phyloP scores from a whole-genome alignment of 2,113 vertebrate species.

The Microcebus ravelobensis region DNA sequence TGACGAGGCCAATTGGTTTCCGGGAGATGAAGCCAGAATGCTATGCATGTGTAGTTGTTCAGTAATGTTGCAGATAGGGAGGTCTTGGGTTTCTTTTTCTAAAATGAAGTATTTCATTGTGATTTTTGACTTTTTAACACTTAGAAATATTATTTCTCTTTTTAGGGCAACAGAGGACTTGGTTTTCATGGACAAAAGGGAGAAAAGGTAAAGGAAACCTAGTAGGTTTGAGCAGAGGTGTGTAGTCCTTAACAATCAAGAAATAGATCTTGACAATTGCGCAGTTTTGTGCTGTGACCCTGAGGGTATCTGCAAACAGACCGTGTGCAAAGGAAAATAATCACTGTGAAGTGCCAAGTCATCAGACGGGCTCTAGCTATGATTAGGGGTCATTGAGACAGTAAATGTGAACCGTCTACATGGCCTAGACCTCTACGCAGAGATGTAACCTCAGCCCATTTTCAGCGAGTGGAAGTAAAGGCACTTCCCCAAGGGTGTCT shows the following conservation, averaged over 20 bases:
- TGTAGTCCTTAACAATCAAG: no score
- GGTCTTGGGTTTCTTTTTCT: neutral
- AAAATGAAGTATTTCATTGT: slow-evolving; percentile 9
- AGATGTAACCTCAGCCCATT: rapidly evolving
- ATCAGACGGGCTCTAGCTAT: neutral
- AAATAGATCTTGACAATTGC: neutral
- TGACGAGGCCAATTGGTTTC: neutral
- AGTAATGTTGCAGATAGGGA: neutral
- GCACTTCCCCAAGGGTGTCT: neutral
- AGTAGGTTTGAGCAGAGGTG: rapidly evolving
- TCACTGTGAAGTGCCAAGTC: neutral
- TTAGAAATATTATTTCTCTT: slow-evolving; percentile 69
- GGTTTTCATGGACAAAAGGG: slow-evolving; percentile 87
- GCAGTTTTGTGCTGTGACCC: rapidly evolving
- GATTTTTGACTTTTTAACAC: neutral
- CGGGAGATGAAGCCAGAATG: neutral
- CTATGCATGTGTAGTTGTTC: neutral
- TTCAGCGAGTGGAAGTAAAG: neutral
- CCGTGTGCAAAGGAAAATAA: rapidly evolving
- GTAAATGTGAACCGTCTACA: no score
- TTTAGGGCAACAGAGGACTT: slow-evolving; percentile 87
- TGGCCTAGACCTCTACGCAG: neutral
- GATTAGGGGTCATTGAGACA: neutral
- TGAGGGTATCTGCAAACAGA: neutral
- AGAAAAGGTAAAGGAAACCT: slow-evolving; percentile 84